These are phyloP conservation scores for Galbula dea DNA, from an alignment of 2,113 vertebrate species.

Conservation along the genomic window DNA sequence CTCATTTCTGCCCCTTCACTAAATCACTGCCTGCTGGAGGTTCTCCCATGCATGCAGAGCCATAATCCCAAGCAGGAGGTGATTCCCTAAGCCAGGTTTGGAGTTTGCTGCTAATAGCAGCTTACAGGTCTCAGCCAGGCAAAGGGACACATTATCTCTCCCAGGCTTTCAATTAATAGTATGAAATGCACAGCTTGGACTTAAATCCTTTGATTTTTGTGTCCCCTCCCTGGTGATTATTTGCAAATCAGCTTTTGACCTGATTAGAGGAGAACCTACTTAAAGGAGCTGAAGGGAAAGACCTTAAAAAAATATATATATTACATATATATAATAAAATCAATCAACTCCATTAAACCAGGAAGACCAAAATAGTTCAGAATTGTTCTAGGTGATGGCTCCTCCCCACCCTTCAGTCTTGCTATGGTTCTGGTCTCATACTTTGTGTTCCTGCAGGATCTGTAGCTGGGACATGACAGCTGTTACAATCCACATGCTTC, in stretches of 20 bases:
- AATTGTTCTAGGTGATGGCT: fast-evolving
- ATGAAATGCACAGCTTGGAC: conserved; percentile 60
- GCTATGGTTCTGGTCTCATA: fast-evolving
- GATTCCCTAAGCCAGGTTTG: neutral
- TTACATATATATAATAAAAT: too few relatives aligned
- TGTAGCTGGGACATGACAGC: neutral
- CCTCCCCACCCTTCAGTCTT: neutral
- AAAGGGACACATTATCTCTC: conserved; percentile 21
- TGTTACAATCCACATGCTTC: neutral
- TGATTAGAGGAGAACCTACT: conserved; percentile 43
- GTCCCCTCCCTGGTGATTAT: conserved; percentile 38
- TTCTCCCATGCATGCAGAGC: neutral
- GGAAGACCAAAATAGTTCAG: neutral
- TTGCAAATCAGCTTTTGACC: conserved; percentile 74
- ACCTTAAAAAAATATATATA: neutral
- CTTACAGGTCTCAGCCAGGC: conserved; percentile 34
- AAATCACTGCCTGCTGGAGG: neutral
- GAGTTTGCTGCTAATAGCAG: conserved; percentile 3
- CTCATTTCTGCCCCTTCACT: neutral
- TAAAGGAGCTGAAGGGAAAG: neutral
- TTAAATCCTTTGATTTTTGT: neutral
- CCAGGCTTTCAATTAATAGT: conserved; percentile 71
- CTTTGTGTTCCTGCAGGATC: neutral
- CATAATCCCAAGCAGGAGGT: neutral
- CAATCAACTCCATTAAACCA: neutral